These are phyloP conservation scores for Apamea crenata DNA, from an alignment of 2,888 invertebrate genomes.

Conservation along the genomic window DNA sequence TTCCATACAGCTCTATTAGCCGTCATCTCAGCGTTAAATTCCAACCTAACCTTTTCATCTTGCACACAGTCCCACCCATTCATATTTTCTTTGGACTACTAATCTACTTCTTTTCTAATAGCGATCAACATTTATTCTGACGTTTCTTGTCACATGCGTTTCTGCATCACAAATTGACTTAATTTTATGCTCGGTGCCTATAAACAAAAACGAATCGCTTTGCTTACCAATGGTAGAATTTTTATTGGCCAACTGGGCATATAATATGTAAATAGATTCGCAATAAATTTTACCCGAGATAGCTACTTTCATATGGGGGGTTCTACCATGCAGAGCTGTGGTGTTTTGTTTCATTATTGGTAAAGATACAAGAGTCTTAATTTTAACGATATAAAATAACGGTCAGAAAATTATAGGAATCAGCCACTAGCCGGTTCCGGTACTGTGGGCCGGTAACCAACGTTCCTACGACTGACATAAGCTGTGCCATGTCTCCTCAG, in stretches of 20 bases:
- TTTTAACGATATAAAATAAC: not conserved
- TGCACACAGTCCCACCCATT: too few relatives aligned
- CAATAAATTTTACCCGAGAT: not conserved
- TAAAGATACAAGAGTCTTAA: not conserved
- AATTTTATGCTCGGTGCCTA: not conserved
- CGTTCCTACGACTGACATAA: constrained; percentile 9
- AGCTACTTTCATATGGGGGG: not conserved
- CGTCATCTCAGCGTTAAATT: not conserved
- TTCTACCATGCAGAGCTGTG: not conserved
- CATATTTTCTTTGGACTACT: not conserved
- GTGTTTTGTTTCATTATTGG: not conserved
- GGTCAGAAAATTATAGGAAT: not conserved
- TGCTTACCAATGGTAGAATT: too few relatives aligned
- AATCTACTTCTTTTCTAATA: not conserved
- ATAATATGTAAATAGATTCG: too few relatives aligned
- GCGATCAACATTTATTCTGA: not conserved
- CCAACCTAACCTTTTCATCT: not conserved
- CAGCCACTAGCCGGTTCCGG: not conserved
- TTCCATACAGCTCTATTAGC: not conserved
- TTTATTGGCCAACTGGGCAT: too few relatives aligned
- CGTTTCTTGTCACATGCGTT: not conserved
- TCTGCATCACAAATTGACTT: not conserved
- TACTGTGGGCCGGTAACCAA: not conserved
- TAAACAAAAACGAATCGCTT: too few relatives aligned
- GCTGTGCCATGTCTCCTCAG: not conserved